phyloP scores from a whole-genome alignment of 2,797 vertebrate genomes.

The Bradypodion pumilum region DNA sequence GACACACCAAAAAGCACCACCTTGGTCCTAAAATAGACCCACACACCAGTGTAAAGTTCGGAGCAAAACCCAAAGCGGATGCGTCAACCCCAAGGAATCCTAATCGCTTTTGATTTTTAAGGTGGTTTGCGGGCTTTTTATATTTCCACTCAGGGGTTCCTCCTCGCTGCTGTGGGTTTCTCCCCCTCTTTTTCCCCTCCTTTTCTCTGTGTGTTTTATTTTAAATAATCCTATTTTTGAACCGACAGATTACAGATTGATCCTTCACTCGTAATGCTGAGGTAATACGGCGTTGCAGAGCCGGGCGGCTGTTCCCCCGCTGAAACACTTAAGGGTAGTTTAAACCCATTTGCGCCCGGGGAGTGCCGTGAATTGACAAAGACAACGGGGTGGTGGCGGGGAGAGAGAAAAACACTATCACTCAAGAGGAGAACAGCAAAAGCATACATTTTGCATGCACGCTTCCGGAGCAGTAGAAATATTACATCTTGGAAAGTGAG shows the following conservation, averaged over 20 bases:
- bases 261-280: conserved; percentile 67
- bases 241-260: conserved; percentile 69
- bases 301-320: conserved; percentile 64
- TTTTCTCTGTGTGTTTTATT: conserved; percentile 43
- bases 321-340: conserved; percentile 73
- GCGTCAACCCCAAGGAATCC: too few species aligned
- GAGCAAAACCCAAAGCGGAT: too few species aligned
- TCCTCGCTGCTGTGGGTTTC: too few species aligned
- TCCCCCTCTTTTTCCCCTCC: too few species aligned
- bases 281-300: conserved; percentile 66
- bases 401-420: not conserved
- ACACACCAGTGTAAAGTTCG: too few species aligned
- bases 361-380: conserved; percentile 69
- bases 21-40: not conserved
- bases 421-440: not conserved
- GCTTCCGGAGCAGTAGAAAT: too few species aligned
- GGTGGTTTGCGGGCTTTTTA: too few species aligned
- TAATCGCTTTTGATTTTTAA: too few species aligned
- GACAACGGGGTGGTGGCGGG: too few species aligned
- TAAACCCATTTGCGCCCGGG: conserved; percentile 69
- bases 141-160: too few species aligned
- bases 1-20: not conserved
- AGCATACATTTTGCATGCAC: too few species aligned
- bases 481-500: too few species aligned
- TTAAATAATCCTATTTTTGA: conserved; percentile 74